phyloP scores from a whole-genome alignment of 2,113 vertebrate genomes.

The Acinonyx jubatus region DNA sequence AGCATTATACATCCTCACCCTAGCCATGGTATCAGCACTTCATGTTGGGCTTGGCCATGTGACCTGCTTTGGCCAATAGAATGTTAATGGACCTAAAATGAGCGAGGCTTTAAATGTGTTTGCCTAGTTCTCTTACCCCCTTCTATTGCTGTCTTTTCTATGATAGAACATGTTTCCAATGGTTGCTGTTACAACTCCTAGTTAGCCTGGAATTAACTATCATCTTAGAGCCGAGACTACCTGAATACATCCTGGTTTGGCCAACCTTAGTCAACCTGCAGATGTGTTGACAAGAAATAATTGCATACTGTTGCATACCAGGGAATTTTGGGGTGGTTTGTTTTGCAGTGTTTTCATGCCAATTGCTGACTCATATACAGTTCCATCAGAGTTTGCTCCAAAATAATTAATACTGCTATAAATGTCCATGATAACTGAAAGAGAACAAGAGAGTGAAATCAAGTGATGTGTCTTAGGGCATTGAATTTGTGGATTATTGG shows the following conservation, averaged over 20 bases:
- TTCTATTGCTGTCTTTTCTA: not conserved
- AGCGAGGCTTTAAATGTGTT: not conserved
- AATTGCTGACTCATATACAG: not conserved
- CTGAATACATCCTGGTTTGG: not conserved
- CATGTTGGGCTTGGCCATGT: not conserved
- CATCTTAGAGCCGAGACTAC: not conserved
- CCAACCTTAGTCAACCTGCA: not conserved
- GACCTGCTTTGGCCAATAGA: not conserved
- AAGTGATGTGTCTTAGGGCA: not conserved
- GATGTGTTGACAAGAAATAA: not conserved
- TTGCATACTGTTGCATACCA: not conserved
- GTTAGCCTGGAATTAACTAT: not conserved
- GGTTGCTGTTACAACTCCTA: not conserved
- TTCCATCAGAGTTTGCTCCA: not conserved
- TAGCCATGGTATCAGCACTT: no score
- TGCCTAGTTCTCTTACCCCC: not conserved
- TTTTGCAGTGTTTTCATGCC: not conserved
- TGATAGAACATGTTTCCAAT: not conserved
- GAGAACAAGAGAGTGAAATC: not conserved
- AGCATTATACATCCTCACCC: not conserved
- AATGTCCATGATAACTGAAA: not conserved
- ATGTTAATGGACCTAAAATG: not conserved
- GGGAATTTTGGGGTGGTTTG: not conserved
- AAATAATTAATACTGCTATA: conserved; percentile 4
- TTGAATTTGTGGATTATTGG: not conserved